Base-by-base conservation (phyloP, 2,888 invertebrate genomes). In the Caradrina kadenii region DNA sequence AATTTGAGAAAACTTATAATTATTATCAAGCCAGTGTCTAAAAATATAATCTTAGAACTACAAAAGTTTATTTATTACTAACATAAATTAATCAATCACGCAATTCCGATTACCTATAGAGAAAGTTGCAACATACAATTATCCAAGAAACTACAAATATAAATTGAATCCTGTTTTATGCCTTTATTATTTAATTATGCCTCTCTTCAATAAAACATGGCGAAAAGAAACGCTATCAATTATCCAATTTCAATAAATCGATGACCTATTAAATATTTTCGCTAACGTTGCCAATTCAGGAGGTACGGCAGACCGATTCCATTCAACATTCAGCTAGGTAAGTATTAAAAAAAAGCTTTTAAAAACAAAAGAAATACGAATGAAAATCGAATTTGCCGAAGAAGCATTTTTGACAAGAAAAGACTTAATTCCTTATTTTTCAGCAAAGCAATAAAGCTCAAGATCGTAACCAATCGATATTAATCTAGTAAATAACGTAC, bases 381-480 rank as follows among this genome's bases (percentile, higher is more conserved):
- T 8, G 26, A 26, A 26, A 26, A 26, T 13, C 39, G 39, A 39
- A 39, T 39, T 39, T 39, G 39, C 39, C 11, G 17, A 45, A 5
- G 17, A 17, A 5, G 45, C 45, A 45, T 45, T 45, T 45, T 45
- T 17, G 17, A 17, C 45, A 45, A 45, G 11, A 4, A 45, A 13
- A 35, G 3, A 42, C 42, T 15, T 11, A 11, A 42, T 13, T 42
- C 11, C 13, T 42, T 13, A 1, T 10, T 42, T 42, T 10, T 15
- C 11, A 1, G 1, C 13, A 42, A 42, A 42, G 42, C 11, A 42
- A 42, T 42, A 42, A 11, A 13, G 13, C 13, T 42, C n/a, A 42
- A 55, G 70, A 48, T 74, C 42, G 35, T 56, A 45, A 54, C 10
- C 50, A 58, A 68, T 65, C 49, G 35, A 73, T 65, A 26, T 4